Conservation (phyloP, 2,888 invertebrate species). For the Darwinula stevensoni region DNA sequence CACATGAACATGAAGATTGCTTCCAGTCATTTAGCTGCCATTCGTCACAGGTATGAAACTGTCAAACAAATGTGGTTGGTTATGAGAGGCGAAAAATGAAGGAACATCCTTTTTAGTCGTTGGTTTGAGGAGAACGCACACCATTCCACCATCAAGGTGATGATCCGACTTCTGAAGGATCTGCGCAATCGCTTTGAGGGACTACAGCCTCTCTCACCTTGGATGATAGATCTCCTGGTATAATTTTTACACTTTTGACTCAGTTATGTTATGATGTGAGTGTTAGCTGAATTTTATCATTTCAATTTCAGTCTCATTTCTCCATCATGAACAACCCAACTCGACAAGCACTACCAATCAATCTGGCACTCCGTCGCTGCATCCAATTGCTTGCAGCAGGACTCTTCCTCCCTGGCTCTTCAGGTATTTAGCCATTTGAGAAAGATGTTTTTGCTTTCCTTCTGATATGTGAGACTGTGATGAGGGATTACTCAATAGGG, state of each 20-base stretch:
- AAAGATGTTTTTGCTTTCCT: conserved; percentile 15
- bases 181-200: conserved; percentile 65
- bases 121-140: conserved; percentile 98
- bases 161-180: conserved; percentile 78
- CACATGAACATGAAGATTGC: conserved; percentile 38
- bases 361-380: conserved; percentile 63
- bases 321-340: conserved; percentile 87
- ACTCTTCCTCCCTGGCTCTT: conserved; percentile 65
- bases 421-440: too few species aligned
- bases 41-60: conserved; percentile 38
- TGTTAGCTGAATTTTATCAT: too few species aligned
- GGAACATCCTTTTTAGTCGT: conserved; percentile 25
- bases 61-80: too few species aligned
- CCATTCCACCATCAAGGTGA: conserved; percentile 78
- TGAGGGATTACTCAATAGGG: too few species aligned
- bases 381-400: conserved; percentile 77
- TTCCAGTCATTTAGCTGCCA: conserved; percentile 67
- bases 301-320: too few species aligned
- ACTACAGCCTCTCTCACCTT: conserved; percentile 64
- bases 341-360: conserved; percentile 66
- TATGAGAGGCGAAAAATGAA: too few species aligned
- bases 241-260: conserved; percentile 11
- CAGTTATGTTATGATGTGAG: too few species aligned
- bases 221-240: conserved; percentile 80
- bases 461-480: conserved; percentile 25